A percentile compares a stretch with the other conserved stretches of the same genome.
These are phyloP conservation scores for Cynocephalus volans DNA, from an alignment of 2,113 vertebrate genomes.

Conservation along the genomic window DNA sequence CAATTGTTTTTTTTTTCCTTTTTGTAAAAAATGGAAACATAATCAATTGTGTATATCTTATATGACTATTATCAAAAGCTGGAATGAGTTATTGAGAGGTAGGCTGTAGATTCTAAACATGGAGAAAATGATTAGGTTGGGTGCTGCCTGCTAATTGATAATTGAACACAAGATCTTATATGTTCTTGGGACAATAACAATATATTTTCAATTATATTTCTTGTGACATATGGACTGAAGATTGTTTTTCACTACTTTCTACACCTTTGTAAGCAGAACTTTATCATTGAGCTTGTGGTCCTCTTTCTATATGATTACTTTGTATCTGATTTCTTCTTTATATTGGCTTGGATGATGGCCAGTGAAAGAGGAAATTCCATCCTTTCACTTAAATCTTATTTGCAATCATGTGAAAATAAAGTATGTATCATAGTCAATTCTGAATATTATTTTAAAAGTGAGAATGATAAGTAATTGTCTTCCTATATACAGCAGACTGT, in stretches of 20 bases:
- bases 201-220: conserved; percentile 26
- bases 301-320: conserved; percentile 1
- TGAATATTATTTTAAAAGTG: conserved; percentile 3
- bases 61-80: not conserved
- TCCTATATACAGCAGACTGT: not conserved
- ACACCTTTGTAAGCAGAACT: not conserved
- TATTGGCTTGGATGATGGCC: not conserved
- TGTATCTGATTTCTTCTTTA: not conserved
- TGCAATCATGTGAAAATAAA: conserved; percentile 26
- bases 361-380: not conserved
- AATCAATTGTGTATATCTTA: not conserved
- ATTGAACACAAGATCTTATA: not conserved
- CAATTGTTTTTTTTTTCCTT: not conserved
- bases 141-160: not conserved
- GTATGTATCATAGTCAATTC: not conserved
- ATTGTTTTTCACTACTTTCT: not conserved
- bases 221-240: not conserved
- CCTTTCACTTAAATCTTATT: conserved; percentile 17
- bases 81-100: not conserved
- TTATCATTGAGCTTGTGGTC: not conserved
- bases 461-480: conserved; percentile 51
- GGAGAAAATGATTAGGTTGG: not conserved
- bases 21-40: no score
- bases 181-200: not conserved
- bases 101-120: not conserved